These are phyloP conservation scores for Galagoides demidoff DNA, from an alignment of 2,797 vertebrate genomes.

Conservation along the genomic window DNA sequence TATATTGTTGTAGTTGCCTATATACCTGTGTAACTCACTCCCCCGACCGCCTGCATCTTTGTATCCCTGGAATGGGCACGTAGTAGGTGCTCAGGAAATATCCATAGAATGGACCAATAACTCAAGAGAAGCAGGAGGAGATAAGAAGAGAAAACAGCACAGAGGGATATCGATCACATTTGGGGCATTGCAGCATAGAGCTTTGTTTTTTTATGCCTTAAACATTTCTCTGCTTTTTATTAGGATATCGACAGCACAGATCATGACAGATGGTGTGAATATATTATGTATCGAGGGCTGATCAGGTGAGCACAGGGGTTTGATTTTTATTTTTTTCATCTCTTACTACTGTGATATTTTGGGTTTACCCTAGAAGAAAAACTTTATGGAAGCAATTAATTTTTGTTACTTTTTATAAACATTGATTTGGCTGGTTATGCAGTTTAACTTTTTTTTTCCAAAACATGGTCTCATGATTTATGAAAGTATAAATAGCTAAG, in stretches of 20 bases:
- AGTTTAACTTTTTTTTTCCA: conserved; percentile 26
- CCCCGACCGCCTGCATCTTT: neutral
- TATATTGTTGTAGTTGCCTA: fast-evolving
- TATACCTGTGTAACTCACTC: neutral
- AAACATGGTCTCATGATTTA: conserved; percentile 29
- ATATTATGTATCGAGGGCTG: conserved; percentile 88
- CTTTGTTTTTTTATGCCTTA: neutral
- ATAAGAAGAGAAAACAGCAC: neutral
- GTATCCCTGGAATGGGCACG: neutral
- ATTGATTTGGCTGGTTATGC: conserved; percentile 29
- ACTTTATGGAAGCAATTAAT: conserved; percentile 5
- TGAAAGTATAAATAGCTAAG: conserved; percentile 43
- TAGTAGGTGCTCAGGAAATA: neutral
- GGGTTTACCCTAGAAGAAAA: conserved; percentile 8
- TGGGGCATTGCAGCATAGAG: neutral
- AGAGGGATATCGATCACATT: neutral
- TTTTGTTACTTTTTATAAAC: conserved; percentile 45
- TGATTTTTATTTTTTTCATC: neutral
- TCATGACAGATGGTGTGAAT: conserved; percentile 87
- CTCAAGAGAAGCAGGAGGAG: neutral
- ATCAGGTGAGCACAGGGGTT: conserved; percentile 83
- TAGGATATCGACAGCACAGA: conserved; percentile 88
- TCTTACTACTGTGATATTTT: conserved; percentile 24
- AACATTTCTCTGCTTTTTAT: conserved; percentile 47
- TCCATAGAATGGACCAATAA: neutral